phyloP scores from a whole-genome alignment of 2,888 invertebrate species.

The Xestia sexstrigata region DNA sequence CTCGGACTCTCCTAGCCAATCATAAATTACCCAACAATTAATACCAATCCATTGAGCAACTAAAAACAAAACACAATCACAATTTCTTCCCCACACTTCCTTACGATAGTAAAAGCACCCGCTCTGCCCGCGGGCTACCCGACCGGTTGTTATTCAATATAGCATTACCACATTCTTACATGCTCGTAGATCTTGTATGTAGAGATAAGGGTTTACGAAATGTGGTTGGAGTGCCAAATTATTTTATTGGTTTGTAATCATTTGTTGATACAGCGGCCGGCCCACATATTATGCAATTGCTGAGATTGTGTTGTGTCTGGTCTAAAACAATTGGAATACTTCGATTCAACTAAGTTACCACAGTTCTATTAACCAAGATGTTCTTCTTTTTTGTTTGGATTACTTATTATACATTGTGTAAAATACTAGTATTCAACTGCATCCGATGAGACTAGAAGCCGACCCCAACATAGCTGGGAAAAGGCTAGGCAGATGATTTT shows the following conservation, averaged over 20 bases:
- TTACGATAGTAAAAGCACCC: constrained; percentile 58
- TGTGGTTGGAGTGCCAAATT: constrained; percentile 44
- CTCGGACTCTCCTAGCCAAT: background rate
- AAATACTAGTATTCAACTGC: too few species aligned
- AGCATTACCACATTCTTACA: constrained; percentile 53
- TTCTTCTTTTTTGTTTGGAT: background rate
- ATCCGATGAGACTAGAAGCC: too few species aligned
- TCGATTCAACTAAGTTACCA: background rate
- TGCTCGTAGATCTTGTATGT: constrained; percentile 49
- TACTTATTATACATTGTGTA: too few species aligned
- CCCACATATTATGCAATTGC: constrained; percentile 17
- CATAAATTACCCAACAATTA: constrained; percentile 47
- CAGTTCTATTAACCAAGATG: background rate
- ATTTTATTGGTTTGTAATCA: constrained; percentile 58
- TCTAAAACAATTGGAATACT: constrained; percentile 15
- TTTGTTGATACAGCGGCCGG: constrained; percentile 17
- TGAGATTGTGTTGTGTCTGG: constrained; percentile 18
- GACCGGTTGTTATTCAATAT: constrained; percentile 57
- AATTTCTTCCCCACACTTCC: constrained; percentile 63
- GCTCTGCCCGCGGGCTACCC: constrained; percentile 34
- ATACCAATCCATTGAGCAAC: constrained; percentile 39
- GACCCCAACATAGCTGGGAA: too few species aligned
- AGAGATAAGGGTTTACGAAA: constrained; percentile 52
- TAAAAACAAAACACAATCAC: constrained; percentile 49
- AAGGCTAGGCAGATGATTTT: too few species aligned